Evolutionary conservation across 2,888 invertebrate genomes (phyloP).

Genomic region (Lasioglossum vierecki): DNA sequence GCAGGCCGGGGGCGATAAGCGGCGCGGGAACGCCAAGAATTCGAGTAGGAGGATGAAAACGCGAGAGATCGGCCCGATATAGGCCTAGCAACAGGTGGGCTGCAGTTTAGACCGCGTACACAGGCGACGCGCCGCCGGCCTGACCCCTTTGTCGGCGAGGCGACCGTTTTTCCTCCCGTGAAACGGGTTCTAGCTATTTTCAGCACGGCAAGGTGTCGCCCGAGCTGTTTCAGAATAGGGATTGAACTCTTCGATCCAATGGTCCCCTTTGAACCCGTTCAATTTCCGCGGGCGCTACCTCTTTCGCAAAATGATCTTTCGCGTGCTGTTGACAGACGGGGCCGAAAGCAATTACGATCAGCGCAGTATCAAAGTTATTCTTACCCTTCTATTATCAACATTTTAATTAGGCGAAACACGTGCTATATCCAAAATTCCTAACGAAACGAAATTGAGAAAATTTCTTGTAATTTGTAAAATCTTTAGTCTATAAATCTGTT

Average conservation of each 20-base stretch:
- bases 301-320: not conserved
- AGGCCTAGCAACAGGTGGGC: slow-evolving; percentile 80
- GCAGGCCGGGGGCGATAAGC: slow-evolving; percentile 16
- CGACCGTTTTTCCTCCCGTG: not conserved
- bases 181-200: not conserved
- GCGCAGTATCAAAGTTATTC: too few relatives aligned
- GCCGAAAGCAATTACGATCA: not conserved
- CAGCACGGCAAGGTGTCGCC: not conserved
- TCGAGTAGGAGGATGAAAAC: slow-evolving; percentile 53
- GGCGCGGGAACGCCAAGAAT: slow-evolving; percentile 36
- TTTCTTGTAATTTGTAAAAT: too few relatives aligned
- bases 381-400: not conserved
- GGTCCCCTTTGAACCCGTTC: not conserved
- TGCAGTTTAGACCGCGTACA: slow-evolving; percentile 67
- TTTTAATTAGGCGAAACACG: not conserved
- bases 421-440: too few relatives aligned
- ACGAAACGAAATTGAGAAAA: too few relatives aligned
- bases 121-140: slow-evolving; percentile 17
- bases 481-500: too few relatives aligned
- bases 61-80: slow-evolving; percentile 58
- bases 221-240: not conserved
- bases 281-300: not conserved
- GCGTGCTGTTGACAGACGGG: not conserved
- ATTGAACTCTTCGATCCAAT: not conserved
- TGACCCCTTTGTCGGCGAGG: not conserved